Base-by-base conservation (phyloP, 1,140 invertebrate genomes). In the Gryon sp. region DNA sequence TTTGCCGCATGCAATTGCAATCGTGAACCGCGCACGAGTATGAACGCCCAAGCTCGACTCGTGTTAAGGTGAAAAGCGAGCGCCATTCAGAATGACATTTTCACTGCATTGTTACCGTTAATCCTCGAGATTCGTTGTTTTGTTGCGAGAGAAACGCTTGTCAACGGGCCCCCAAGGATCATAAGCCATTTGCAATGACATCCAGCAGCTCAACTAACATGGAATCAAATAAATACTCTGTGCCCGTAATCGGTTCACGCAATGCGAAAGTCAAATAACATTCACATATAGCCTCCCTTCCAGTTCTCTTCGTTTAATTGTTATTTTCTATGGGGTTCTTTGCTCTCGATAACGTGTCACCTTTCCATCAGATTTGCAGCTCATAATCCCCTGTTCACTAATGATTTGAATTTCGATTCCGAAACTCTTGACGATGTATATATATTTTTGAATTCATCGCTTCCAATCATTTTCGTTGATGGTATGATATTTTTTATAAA, bases 1-100 rank as follows among this genome's bases (percentile, higher is more conserved):
- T 80, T 80, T 75, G 70, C 45, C 74, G 73, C 55, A 40, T 48
- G 70, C 75, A 69, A 78, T 72, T 65, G 60, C 8, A 55, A 63
- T 38, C 60, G 75, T 48, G 53, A 19, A 28, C 8, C 38, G 55
- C 53, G 52, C 38, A n/a, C n/a, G n/a, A n/a, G n/a, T n/a, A n/a
- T n/a, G 52, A 28, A 30, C 19, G 41, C 24, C 18, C 53, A 32
- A 45, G 24, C 52, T 28, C 43, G 36, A 38, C 24, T 57, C 55
- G 28, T 24, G 72, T 76, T 68, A 76, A 76, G 63, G 48, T 76
- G 63, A 76, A 68, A 76, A 70, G 57, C 50, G 63, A 50, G 59
- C 40, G 34, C 34, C 65, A 69, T 65, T 48, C 73, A 50, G 50
- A 15, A 65, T 70, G 74, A 76, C 59, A 70, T 70, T 76, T 65